Percentiles rank a stretch among this genome's conserved stretches.
Conservation (phyloP, 2,888 invertebrate genomes). For the Andrena dorsata region DNA sequence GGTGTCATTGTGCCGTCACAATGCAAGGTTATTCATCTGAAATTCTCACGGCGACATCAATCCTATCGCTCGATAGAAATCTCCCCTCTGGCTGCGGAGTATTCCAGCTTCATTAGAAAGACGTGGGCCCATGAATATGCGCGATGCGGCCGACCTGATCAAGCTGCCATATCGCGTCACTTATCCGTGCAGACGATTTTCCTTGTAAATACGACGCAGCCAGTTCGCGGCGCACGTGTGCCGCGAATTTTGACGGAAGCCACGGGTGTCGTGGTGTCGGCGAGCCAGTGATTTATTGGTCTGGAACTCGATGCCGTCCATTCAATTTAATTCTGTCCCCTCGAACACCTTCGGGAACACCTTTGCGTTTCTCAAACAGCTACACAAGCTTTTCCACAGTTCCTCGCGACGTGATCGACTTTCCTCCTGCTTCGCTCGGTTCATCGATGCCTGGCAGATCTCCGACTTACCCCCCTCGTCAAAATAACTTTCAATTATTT, state of each 20-base stretch:
- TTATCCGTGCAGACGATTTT: conserved; percentile 73
- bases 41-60: conserved; percentile 83
- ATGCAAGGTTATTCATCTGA: conserved; percentile 84
- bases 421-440: neutral
- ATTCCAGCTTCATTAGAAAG: conserved; percentile 71
- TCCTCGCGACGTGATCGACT: neutral
- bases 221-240: conserved; percentile 47
- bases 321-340: conserved; percentile 30
- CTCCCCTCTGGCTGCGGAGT: conserved; percentile 67
- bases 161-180: conserved; percentile 73
- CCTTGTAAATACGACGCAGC: conserved; percentile 64
- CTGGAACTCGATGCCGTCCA: conserved; percentile 8
- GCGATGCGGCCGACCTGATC: conserved; percentile 69
- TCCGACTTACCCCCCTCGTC: neutral
- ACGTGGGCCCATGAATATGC: conserved; percentile 73
- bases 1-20: conserved; percentile 83
- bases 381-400: neutral
- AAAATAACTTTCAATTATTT: neutral
- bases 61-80: conserved; percentile 83
- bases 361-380: neutral
- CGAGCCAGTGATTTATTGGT: conserved; percentile 32
- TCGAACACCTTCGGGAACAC: neutral
- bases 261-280: conserved; percentile 20
- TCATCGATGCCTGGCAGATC: too few species aligned
- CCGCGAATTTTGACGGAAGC: conserved; percentile 62